Base-by-base conservation (phyloP, 2,113 vertebrate species). In the Anarhynchus alexandrinus region DNA sequence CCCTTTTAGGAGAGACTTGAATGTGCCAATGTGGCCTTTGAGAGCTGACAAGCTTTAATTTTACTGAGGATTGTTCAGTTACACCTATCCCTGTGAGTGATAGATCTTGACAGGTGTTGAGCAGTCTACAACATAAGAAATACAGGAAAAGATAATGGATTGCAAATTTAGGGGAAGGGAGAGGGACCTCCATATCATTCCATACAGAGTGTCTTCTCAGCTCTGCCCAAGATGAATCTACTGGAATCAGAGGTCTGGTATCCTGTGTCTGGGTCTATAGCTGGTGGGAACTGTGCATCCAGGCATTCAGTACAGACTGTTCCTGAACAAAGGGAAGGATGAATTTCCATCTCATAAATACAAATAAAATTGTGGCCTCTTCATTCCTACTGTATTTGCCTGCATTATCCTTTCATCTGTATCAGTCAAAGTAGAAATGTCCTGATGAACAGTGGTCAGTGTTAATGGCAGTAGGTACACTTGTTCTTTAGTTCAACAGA, bases 261-360 rank as follows among this genome's bases (percentile, higher is more conserved):
- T n/a, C 14, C 17, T 0, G 0, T 40, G 18, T 69, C 58, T 91
- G 26, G 27, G 6, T 49, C 12, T 59, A 29, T 25, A 55, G 34
- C 62, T 90, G 12, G 6, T 73, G 15, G 36, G 36, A 70, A 1
- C 49, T 78, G 19, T 59, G 15, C 17, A 38, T 88, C 27, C 42
- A 57, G 70, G 11, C 16, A 9, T 86, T 79, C 29, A 12, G 14
- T 25, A 36, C 22, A 78, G 11, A 12, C 45, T 65, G 2, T 12
- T 76, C 8, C 21, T 82, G 57, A 79, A 42, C 9, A 70, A 51
- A 78, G 17, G 36, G 12, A 82, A 67, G 22, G 45, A 23, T 11
- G 11, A 51, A 9, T 73, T 90, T 80, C 55, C 21, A 70, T 1
- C 19, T 78, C 10, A 47, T 43, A 52, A 86, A 72, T 47, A 72